Conservation (phyloP, 2,888 invertebrate genomes). For the Drosophila formosana region DNA sequence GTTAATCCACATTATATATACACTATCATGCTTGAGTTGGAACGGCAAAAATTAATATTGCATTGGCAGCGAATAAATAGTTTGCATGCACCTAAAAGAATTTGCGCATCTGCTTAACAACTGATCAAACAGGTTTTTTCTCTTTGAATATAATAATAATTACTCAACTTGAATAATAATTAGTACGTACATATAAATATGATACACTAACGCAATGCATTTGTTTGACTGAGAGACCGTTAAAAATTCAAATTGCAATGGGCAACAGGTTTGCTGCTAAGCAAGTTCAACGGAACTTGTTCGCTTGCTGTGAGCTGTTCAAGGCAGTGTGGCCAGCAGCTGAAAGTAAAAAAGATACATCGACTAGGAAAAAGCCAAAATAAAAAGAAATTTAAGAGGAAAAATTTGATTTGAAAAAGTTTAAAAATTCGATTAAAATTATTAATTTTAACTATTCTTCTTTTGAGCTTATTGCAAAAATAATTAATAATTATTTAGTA, state of each 20-base stretch:
- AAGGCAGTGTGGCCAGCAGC: neutral
- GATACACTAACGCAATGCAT: neutral
- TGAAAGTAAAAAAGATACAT: too few relatives aligned
- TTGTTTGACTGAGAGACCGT: neutral
- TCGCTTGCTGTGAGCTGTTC: conserved; percentile 19
- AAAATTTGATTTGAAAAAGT: too few relatives aligned
- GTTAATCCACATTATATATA: neutral
- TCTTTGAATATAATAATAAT: neutral
- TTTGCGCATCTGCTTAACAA: neutral
- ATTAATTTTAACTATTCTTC: too few relatives aligned
- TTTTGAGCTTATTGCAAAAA: too few relatives aligned
- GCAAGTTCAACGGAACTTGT: neutral
- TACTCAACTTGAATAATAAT: neutral
- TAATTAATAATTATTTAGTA: too few relatives aligned
- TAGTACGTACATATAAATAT: too few relatives aligned
- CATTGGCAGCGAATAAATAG: neutral
- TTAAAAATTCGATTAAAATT: too few relatives aligned
- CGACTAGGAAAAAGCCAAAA: too few relatives aligned
- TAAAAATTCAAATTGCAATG: neutral
- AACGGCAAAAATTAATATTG: neutral
- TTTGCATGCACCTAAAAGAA: neutral
- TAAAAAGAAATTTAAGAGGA: too few relatives aligned
- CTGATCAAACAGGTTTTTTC: neutral
- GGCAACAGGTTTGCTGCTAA: neutral
- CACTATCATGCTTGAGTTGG: neutral